These are phyloP conservation scores for Heliconius aoede DNA, from an alignment of 2,888 invertebrate species.

Conservation along the genomic window DNA sequence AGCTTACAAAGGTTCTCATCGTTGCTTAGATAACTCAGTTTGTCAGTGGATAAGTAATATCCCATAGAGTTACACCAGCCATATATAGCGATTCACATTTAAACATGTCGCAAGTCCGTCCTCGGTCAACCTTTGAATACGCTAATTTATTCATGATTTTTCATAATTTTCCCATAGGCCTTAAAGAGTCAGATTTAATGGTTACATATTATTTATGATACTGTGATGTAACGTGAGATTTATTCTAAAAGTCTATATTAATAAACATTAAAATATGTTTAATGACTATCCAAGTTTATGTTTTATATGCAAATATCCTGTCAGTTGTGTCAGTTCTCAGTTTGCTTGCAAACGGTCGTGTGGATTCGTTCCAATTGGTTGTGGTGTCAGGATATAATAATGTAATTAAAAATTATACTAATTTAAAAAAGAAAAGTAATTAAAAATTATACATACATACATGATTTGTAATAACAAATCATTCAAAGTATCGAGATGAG, in stretches of 20 bases:
- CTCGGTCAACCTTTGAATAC: constrained; percentile 36
- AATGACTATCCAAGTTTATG: neutral
- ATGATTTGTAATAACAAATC: too few relatives aligned
- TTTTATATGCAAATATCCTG: too few relatives aligned
- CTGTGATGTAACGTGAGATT: constrained; percentile 7
- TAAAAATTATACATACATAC: too few relatives aligned
- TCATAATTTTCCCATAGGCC: constrained; percentile 32
- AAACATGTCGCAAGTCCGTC: constrained; percentile 45
- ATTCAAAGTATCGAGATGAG: too few relatives aligned
- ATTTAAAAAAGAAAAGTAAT: too few relatives aligned
- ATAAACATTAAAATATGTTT: neutral
- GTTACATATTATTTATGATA: constrained; percentile 17
- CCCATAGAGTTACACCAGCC: constrained; percentile 23
- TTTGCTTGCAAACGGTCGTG: too few relatives aligned
- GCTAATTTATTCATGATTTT: constrained; percentile 38
- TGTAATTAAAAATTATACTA: too few relatives aligned
- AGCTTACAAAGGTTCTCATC: constrained; percentile 63
- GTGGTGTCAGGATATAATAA: too few relatives aligned
- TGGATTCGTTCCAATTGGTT: too few relatives aligned
- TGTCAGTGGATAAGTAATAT: constrained; percentile 38
- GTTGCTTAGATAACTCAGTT: constrained; percentile 39
- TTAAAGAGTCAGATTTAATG: constrained; percentile 16
- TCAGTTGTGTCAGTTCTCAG: too few relatives aligned
- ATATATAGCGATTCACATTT: constrained; percentile 45
- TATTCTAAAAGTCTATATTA: neutral